Evolutionary conservation across 1,140 invertebrate species (phyloP).

Genomic region (Caerostris darwini): DNA sequence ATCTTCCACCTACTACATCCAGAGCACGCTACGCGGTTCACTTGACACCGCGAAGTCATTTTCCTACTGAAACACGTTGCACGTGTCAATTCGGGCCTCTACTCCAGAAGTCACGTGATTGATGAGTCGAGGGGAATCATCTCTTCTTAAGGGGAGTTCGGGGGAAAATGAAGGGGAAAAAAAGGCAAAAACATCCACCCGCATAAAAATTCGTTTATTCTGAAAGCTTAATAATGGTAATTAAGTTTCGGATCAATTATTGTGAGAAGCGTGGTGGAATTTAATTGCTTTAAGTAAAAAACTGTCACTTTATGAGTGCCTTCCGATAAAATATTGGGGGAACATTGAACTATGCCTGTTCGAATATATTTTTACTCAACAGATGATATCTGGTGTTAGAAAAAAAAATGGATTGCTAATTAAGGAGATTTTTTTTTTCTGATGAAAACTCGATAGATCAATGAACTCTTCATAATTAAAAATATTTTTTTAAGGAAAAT

Average conservation of each 20-base stretch:
- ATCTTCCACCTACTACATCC: background rate
- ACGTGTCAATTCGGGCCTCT: background rate
- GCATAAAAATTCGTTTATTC: background rate
- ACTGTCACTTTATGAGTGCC: background rate
- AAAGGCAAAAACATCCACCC: background rate
- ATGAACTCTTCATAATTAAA: background rate
- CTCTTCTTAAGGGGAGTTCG: background rate
- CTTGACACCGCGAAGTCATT: background rate
- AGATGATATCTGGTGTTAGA: too few relatives aligned
- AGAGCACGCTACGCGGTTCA: background rate
- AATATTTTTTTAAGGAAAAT: too few relatives aligned
- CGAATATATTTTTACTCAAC: too few relatives aligned
- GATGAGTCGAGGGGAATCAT: background rate
- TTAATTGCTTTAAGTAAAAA: background rate
- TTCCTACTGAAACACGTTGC: background rate
- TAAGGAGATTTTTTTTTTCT: background rate
- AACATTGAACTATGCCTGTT: too few relatives aligned
- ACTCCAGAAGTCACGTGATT: slow-evolving; percentile 5
- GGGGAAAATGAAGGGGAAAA: background rate
- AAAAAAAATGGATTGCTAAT: too few relatives aligned
- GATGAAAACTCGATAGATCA: background rate
- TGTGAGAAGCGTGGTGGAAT: background rate
- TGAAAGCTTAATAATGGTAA: slow-evolving; percentile 1
- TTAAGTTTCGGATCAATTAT: background rate
- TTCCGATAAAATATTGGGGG: too few relatives aligned